phyloP scores from a whole-genome alignment of 2,797 vertebrate species.

The Siniperca scherzeri region DNA sequence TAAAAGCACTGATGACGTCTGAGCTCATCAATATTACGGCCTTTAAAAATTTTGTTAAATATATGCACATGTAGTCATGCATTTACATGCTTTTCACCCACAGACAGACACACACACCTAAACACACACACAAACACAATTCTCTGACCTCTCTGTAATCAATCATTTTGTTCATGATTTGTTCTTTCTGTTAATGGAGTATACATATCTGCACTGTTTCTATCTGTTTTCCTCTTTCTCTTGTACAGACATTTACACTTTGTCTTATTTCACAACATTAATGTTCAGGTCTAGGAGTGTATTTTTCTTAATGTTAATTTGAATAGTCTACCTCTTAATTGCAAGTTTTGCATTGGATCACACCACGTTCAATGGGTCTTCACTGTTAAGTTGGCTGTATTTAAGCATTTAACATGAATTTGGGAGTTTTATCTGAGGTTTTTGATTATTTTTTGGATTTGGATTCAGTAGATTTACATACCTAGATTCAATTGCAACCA shows the following conservation, averaged over 20 bases:
- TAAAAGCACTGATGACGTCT: too few relatives aligned
- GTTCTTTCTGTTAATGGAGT: not conserved
- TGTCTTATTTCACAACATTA: not conserved
- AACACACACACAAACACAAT: not conserved
- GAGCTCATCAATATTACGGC: too few relatives aligned
- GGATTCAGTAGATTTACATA: not conserved
- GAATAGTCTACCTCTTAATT: not conserved
- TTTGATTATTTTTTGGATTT: not conserved
- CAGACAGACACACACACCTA: not conserved
- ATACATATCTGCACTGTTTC: not conserved
- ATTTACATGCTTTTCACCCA: slow-evolving; percentile 5
- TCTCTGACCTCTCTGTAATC: not conserved
- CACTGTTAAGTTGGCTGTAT: not conserved
- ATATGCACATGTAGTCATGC: not conserved
- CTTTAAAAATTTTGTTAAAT: not conserved
- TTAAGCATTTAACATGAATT: not conserved
- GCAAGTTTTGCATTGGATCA: not conserved
- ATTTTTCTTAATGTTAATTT: not conserved
- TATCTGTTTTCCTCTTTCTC: not conserved
- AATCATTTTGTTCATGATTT: not conserved
- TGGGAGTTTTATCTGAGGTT: not conserved
- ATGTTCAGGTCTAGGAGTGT: not conserved
- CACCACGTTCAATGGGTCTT: not conserved
- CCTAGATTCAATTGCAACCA: not conserved
- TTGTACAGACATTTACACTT: not conserved